Base-by-base conservation (phyloP, 1,140 invertebrate genomes). In the Octopus bimaculoides region DNA sequence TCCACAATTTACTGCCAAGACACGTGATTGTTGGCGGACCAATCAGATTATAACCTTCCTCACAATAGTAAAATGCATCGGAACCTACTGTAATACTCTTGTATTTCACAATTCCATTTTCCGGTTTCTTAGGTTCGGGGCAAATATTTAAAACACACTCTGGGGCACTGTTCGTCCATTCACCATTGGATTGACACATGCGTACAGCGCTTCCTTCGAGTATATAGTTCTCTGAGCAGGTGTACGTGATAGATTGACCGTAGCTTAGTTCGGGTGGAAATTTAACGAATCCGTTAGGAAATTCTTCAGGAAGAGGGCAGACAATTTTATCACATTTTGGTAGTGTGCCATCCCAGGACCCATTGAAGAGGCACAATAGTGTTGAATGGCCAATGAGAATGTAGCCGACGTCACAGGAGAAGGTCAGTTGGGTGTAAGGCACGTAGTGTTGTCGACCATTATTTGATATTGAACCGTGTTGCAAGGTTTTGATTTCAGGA, bases 391-490 rank as follows among this genome's bases (percentile, higher is more conserved):
- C 66, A n/a, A 14, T 4, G 14, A 71, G 66, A 10, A 6, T 14
- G 14, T 71, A 71, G 26, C 66, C 66, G 14, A 71, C 26, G 52
- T 75, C 78, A 78, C 79, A 81, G 17, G 80, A 17, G 71, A 80
- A 80, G n/a, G 69, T 76, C 5, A 76, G 75, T 5, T 79, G 56
- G n/a, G 77, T 74, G 77, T 53, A 6, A 78, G 75, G 78, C 14
- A 20, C 61, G 52, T 78, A 78, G 4, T 52, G 61, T 0, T 56
- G 55, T 4, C 77, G 75, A 20, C 5, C 7, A 9, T 12, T 6
- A 9, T 1, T 5, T 71, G 17, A n/a, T 73, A 78, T 66, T 52
- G n/a, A 56, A 20, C 81, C 73, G n/a, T 83, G 78, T 10, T 52
- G 4, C 5, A 79, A 54, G 4, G 26, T 12, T 4, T 8, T 54